Evolutionary conservation across 2,113 vertebrate genomes (phyloP).

Genomic region (Phoxinus phoxinus): DNA sequence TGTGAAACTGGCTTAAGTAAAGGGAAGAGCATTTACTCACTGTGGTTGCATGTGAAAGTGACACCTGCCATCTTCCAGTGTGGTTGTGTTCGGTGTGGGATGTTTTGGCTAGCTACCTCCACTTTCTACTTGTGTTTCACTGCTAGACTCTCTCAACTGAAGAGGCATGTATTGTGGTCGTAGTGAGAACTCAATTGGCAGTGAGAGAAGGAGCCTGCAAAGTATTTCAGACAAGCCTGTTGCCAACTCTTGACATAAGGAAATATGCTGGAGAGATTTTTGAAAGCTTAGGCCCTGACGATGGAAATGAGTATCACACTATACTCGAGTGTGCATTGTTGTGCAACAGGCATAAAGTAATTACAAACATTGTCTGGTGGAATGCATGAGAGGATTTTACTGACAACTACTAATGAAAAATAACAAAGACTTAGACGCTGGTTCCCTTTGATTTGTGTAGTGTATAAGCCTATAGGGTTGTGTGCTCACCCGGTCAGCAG

Average conservation of each 20-base stretch:
- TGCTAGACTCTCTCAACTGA: conserved; percentile 41
- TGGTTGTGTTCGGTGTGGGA: conserved; percentile 49
- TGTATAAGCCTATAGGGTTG: conserved; percentile 26
- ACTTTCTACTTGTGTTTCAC: conserved; percentile 50
- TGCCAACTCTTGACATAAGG: background rate
- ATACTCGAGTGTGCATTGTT: background rate
- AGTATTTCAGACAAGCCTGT: conserved; percentile 8
- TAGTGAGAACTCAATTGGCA: conserved; percentile 51
- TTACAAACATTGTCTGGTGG: background rate
- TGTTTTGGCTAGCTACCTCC: conserved; percentile 62
- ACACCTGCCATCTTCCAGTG: conserved; percentile 40
- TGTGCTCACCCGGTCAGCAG: background rate
- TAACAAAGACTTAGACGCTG: background rate
- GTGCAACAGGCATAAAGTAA: background rate
- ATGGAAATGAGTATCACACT: background rate
- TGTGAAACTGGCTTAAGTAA: background rate
- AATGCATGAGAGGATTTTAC: background rate
- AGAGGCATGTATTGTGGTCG: conserved; percentile 55
- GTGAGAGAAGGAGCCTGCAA: conserved; percentile 36
- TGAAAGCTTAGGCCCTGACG: background rate
- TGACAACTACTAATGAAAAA: background rate
- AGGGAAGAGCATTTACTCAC: conserved; percentile 23
- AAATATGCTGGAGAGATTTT: conserved; percentile 13
- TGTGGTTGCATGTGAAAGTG: conserved; percentile 41
- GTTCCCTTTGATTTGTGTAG: conserved; percentile 16